Evolutionary conservation across 2,797 vertebrate species (phyloP), one percentile per base, ranked within the genome.

Genomic region (Anguilla megastoma): DNA sequence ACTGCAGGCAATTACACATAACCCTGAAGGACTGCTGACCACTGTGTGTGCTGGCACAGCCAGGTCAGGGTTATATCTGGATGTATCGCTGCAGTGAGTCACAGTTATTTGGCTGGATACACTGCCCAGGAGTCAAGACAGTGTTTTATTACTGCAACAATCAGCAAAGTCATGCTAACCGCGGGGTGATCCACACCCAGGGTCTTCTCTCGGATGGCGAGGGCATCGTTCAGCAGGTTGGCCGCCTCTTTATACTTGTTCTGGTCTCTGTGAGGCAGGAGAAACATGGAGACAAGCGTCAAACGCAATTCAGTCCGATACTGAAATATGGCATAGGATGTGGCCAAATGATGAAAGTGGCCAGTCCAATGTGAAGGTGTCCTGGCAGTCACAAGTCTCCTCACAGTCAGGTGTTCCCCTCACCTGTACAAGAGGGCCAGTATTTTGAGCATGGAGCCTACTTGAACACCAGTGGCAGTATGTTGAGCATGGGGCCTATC

Each of bases 231-330:
- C 90, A 98, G 94, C 74, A 98, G 95, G 88, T 95, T 97, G 0
- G 97, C 97, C 24, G 97, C 97, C 88, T 98, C 97, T 91, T 97
- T 98, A 91, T 98, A 98, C 92, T 98, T 98, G 92, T 97, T 98
- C 91, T 98, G 97, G 91, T 98, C 97, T 91, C 97, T 98, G 90
- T 1, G 1, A 45, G 86, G 21, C 83, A 87, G n/a, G 45, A n/a
- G 33, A 50, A n/a, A 45, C n/a, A n/a, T 4, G 50, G 33, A 41
- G 14, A 76, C 2, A 58, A 76, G 79, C 9, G 5, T 82, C 21
- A 48, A 82, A 82, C 24, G 0, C 21, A 50, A 82, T 21, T 7
- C 24, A 7, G 79, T 4, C 33, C 7, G 0, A 16, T 79, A 79
- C 33, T 30, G 74, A 45, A 36, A 45, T 50, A 24, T 82, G 14